Evolutionary conservation across 2,797 vertebrate species (phyloP), one percentile per base, ranked within the genome.

Genomic region (Gymnoscopelus braueri): DNA sequence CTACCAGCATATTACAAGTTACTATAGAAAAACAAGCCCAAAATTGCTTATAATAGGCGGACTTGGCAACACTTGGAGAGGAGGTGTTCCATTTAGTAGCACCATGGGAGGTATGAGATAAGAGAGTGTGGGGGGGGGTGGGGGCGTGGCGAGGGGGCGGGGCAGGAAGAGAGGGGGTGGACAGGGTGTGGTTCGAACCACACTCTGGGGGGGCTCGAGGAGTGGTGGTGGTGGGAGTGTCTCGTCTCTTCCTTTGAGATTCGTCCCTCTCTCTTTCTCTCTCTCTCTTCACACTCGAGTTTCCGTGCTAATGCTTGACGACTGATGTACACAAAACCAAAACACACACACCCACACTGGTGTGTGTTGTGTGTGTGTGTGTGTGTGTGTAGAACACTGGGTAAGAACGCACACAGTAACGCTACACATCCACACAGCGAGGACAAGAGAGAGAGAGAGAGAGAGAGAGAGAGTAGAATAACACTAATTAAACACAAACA

Each of bases 401-500:
- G 51, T 26, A 11, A 9, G 2, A 26, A 62, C 24, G 74, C 56
- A n/a, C 70, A 76, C 57, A 65, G 57, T 71, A 15, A 74, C 35
- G 44, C 65, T n/a, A 10, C 63, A 26, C n/a, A 24, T n/a, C 49
- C 2, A 0, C 64, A 9, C 74, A 54, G 39, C 10, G 8, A 59
- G 54, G 35, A 39, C 26, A 19, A 48, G 12, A 63, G 66, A 72
- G 68, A 67, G 67, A 69, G 87, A 84, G 82, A 82, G 71, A 73
- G 63, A 55, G 52, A 71, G 48, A 67, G 67, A 69, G 87, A 84
- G 82, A 82, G 71, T 79, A 90, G 54, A 89, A 89, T 88, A 89
- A 88, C 80, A 79, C 81, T 87, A 90, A 89, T 89, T 88, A 91
- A 84, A 88, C 81, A 79, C 78, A 84, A 85, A 80, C 84, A 83